Conservation (phyloP, 92 coral and sea anemone species). For the Siderastrea radians region DNA sequence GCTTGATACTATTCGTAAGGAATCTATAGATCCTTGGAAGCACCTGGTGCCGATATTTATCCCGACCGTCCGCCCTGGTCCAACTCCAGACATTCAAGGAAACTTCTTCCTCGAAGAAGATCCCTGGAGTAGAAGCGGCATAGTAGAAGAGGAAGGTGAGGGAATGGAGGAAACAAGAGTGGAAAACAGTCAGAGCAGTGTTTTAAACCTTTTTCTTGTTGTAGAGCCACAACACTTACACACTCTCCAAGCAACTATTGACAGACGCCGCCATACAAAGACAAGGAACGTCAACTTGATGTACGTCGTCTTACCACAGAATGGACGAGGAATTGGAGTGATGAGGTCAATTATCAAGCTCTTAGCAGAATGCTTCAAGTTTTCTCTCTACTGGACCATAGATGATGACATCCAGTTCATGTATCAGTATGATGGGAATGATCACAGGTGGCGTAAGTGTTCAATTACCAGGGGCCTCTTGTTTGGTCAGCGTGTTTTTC, state of each 20-base stretch:
- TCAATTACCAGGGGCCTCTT: slow-evolving; percentile 53
- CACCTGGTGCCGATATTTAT: slow-evolving; percentile 65
- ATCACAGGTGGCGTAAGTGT: slow-evolving; percentile 52
- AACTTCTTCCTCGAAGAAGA: slow-evolving; percentile 63
- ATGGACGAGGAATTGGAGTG: slow-evolving; percentile 72
- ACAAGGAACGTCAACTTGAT: slow-evolving; percentile 34
- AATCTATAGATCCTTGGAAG: slow-evolving; percentile 30
- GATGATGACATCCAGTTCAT: slow-evolving; percentile 62
- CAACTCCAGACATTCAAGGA: slow-evolving; percentile 31
- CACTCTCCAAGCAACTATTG: slow-evolving; percentile 23
- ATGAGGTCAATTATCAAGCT: slow-evolving; percentile 58
- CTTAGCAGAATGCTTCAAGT: slow-evolving; percentile 45
- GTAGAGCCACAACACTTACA: slow-evolving; percentile 46
- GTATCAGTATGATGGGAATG: slow-evolving; percentile 41
- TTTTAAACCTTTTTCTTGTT: slow-evolving; percentile 49
- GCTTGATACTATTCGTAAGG: slow-evolving; percentile 8
- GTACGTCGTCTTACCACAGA: slow-evolving; percentile 61
- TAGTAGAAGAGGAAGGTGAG: not conserved
- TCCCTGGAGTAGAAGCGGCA: slow-evolving; percentile 48
- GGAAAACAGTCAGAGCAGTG: not conserved
- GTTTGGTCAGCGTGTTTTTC: slow-evolving; percentile 61
- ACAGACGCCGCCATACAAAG: not conserved
- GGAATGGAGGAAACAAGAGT: not conserved
- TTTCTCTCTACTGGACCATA: slow-evolving; percentile 63
- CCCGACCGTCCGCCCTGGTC: slow-evolving; percentile 67